Evolutionary conservation across 2,888 invertebrate species (phyloP).

Genomic region (Baccha elongata): DNA sequence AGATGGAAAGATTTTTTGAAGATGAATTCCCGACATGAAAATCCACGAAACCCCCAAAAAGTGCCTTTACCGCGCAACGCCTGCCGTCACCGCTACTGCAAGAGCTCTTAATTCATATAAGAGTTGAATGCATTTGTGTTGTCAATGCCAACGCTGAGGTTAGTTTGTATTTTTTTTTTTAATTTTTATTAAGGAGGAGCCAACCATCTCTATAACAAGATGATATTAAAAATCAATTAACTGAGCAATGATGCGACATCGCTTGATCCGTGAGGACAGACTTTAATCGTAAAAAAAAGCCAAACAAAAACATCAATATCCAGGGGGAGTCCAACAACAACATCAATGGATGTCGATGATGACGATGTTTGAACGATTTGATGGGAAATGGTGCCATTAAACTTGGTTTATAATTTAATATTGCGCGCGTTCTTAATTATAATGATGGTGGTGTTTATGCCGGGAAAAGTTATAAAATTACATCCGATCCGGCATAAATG

Average conservation of each 20-base stretch:
- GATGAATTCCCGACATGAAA: constrained; percentile 42
- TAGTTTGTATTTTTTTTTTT: not conserved
- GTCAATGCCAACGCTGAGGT: constrained; percentile 10
- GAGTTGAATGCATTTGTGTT: constrained; percentile 1
- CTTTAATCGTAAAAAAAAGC: constrained; percentile 39
- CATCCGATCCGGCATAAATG: constrained; percentile 5
- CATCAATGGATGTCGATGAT: too few species aligned
- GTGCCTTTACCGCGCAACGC: too few species aligned
- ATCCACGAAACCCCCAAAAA: constrained; percentile 14
- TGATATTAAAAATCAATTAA: constrained; percentile 66
- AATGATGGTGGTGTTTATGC: not conserved
- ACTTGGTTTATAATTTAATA: constrained; percentile 63
- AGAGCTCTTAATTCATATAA: not conserved
- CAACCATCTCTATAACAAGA: constrained; percentile 32
- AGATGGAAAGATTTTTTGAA: constrained; percentile 42
- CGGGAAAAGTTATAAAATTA: constrained; percentile 54
- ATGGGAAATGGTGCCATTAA: constrained; percentile 50
- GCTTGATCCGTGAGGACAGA: constrained; percentile 40
- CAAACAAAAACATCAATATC: constrained; percentile 40
- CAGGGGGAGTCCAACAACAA: constrained; percentile 31
- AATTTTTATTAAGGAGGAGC: constrained; percentile 29
- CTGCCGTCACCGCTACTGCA: not conserved
- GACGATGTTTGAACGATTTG: constrained; percentile 27
- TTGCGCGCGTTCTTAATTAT: constrained; percentile 42
- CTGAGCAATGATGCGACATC: constrained; percentile 50